Evolutionary conservation across 2,888 invertebrate species (phyloP), one percentile per base, ranked within the genome.

Genomic region (Bursaphelenchus okinawaensis): DNA sequence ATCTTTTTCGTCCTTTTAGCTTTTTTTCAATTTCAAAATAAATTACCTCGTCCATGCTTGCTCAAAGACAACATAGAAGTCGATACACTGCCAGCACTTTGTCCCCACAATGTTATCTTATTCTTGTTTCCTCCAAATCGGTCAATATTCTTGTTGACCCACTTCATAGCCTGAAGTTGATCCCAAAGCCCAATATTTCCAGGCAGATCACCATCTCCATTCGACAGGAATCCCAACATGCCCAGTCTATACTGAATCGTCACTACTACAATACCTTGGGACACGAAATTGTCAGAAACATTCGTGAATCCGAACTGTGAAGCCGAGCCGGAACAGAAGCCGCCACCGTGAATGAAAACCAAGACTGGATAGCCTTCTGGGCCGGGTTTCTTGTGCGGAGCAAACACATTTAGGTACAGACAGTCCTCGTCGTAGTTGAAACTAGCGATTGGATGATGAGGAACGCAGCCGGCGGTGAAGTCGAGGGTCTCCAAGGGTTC

Each of bases 281-380:
- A 28, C 6, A 71, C 70, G 52, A 80, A 78, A 61, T 71, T 70
- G 26, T 75, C 66, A 9, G 72, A 69, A 19, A 65, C 62, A 28
- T 65, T 62, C 56, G 71, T 59, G 54, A 72, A 75, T 20, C 74
- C 72, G 67, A 76, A 79, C 22, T 75, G 70, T 23, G 67, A 61
- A 0, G 79, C 69, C 2, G 75, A 72, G 28, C 94, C 94, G 57
- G 89, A 89, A 22, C 89, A 87, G 84, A 92, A 94, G 82, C 93
- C 91, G 0, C 94, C 94, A 0, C 93, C 94, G 83, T 94, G 94
- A 73, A 94, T 91, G 84, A 93, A 93, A 59, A 95, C 87, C 90
- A 94, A 91, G 0, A 94, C 93, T 0, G 94, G 91, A 83, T 89
- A 92, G 9, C 66, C 68, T 24, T 69, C 24, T 9, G 52, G 31